These are phyloP conservation scores for Notocelia uddmanniana DNA, from an alignment of 2,888 invertebrate species.

Conservation along the genomic window DNA sequence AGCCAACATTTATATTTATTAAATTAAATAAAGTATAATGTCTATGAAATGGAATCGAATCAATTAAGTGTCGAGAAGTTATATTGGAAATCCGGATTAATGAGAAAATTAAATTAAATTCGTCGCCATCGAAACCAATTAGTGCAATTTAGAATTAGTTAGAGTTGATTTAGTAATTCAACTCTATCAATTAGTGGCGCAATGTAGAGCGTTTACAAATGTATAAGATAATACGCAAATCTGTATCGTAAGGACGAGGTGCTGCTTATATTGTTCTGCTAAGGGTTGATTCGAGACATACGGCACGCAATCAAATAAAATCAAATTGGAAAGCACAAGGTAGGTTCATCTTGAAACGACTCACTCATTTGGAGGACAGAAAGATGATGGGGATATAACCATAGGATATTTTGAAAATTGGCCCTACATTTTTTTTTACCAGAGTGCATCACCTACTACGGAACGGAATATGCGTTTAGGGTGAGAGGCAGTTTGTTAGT, in stretches of 20 bases:
- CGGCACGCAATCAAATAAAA: too few relatives aligned
- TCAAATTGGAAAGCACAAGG: too few relatives aligned
- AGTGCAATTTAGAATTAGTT: slow-evolving; percentile 34
- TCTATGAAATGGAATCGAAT: slow-evolving; percentile 1
- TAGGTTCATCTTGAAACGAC: too few relatives aligned
- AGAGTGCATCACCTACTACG: too few relatives aligned
- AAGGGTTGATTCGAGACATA: too few relatives aligned
- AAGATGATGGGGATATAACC: too few relatives aligned
- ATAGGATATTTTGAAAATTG: too few relatives aligned
- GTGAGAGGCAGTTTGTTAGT: too few relatives aligned
- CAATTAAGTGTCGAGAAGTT: slow-evolving; percentile 26
- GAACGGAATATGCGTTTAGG: too few relatives aligned
- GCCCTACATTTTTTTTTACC: too few relatives aligned
- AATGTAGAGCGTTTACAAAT: slow-evolving; percentile 28
- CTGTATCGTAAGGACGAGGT: background rate
- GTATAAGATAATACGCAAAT: slow-evolving; percentile 34
- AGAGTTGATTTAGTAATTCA: slow-evolving; percentile 28
- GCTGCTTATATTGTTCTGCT: background rate
- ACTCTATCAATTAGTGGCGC: slow-evolving; percentile 39
- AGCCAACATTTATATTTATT: background rate
- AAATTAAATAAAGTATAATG: background rate
- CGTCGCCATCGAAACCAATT: slow-evolving; percentile 31
- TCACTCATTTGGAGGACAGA: too few relatives aligned
- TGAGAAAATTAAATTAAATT: slow-evolving; percentile 28
- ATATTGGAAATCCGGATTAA: slow-evolving; percentile 33